Evolutionary conservation across 1,140 invertebrate species (phyloP), one percentile per base, ranked within the genome.

Genomic region (Drosophila asahinai): DNA sequence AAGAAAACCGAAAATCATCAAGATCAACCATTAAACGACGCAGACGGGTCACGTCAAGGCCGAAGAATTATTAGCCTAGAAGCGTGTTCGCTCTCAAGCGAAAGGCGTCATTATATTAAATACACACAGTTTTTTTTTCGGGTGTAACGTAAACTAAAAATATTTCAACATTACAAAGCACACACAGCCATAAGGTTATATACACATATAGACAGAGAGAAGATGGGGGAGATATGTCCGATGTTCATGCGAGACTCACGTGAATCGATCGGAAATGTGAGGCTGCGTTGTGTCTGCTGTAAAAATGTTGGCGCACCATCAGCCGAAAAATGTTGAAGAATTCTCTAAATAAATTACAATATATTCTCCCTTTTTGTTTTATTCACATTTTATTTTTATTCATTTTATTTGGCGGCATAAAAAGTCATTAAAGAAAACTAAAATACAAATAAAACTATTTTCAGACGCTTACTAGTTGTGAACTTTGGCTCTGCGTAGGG

Each of bases 11-110:
- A 55, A 55, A 55, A 45, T 55, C 42, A 68, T 67, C 79, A 77
- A 82, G 80, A 83, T 87, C 76, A 55, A 17, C 55, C 75, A 43
- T 38, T 30, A 71, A 67, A 52, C 62, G 66, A n/a, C 49, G 66
- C 49, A 52, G 73, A 65, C 72, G 70, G 83, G 77, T 81, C 77
- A 89, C 73, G 81, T 61, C 84, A 89, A 89, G 86, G 86, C 78
- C 81, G 65, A 42, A 70, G 42, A 65, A 89, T 80, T 68, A 80
- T 80, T 80, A 79, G 76, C 27, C 76, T 65, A 80, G 55, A 80
- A 51, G 76, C 77, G 76, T 80, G 77, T 79, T 79, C 48, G 42
- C 51, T 52, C 47, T 61, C 45, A 64, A 72, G 68, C 59, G 48
- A 73, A 65, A 80, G 42, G 63, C 71, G 55, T 77, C 55, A 61